Evolutionary conservation across 1,140 invertebrate genomes (phyloP), one percentile per base, ranked within the genome.

Genomic region (Mesaphorura yosii): DNA sequence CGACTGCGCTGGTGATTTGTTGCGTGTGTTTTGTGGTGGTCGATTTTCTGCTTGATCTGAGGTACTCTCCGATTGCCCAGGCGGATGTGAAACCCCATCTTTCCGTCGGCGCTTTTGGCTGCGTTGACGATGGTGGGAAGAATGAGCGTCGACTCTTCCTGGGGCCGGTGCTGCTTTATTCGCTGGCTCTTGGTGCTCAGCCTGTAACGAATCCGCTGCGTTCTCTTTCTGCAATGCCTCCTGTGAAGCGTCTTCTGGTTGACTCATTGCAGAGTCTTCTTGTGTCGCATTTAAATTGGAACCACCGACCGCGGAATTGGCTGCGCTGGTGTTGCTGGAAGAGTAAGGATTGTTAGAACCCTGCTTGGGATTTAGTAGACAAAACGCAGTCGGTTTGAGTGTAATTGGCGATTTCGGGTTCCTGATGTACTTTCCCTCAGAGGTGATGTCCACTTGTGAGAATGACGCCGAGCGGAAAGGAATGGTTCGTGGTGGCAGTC

Each of bases 381-480:
- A 58, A 37, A 57, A 62, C 1, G 60, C 60, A n/a, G 57, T 57
- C 19, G 61, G 61, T 48, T 60, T 60, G 1, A 63, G 55, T 1
- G 53, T 62, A 2, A 59, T 60, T 0, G 53, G 50, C 19, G 55
- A 62, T 14, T 46, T 38, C 15, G 53, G 57, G 52, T 48, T 62
- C 20, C 66, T 54, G 15, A 66, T 60, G 51, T 71, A 70, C 45
- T 72, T 70, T 10, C 69, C 69, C 17, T 71, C 69, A 0, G 66
- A 64, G 1, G 64, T 65, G 61, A 79, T 83, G 65, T 87, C 84
- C 37, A 84, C 83, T 68, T 87, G 84, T 0, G 84, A 84, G 63
- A 88, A 87, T 10, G 85, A 88, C 4, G 84, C 83, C 64, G 83
- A 86, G 25, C 85, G 74, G 59, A 80, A 83, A 2, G 83, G 79